Conservation (phyloP, 2,888 invertebrate species). For the Epinotia brunnichana region DNA sequence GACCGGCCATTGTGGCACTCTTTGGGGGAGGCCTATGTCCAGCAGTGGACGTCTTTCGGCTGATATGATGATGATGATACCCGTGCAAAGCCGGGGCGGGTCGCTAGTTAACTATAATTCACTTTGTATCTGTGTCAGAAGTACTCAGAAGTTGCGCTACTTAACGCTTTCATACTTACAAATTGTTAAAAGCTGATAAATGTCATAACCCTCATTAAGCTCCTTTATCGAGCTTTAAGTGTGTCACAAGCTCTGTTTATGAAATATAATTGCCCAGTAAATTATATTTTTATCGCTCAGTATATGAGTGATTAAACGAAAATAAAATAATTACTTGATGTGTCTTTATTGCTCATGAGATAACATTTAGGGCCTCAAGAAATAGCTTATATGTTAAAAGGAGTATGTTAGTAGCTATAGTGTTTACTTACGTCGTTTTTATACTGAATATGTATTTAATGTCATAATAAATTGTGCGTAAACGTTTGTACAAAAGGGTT, state of each 20-base stretch:
- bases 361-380: slow-evolving; percentile 2
- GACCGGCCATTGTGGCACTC: too few species aligned
- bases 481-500: neutral
- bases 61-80: too few species aligned
- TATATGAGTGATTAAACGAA: slow-evolving; percentile 28
- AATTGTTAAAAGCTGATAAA: slow-evolving; percentile 8
- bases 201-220: slow-evolving; percentile 23
- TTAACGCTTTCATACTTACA: slow-evolving; percentile 2
- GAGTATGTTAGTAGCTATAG: neutral
- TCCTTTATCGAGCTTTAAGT: slow-evolving; percentile 1
- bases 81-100: too few species aligned
- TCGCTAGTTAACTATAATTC: too few species aligned
- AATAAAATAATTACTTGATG: slow-evolving; percentile 31
- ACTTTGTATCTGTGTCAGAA: neutral
- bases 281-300: slow-evolving; percentile 23
- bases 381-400: neutral
- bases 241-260: slow-evolving; percentile 8
- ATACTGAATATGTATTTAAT: neutral
- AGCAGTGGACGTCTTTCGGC: too few species aligned
- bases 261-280: slow-evolving; percentile 30
- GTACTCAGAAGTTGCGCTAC: too few species aligned
- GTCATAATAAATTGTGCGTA: slow-evolving; percentile 4
- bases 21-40: too few species aligned
- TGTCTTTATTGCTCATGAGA: slow-evolving; percentile 20
- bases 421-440: neutral